phyloP scores from a whole-genome alignment of 2,888 invertebrate genomes.

The Eueremaeus valkanovi region DNA sequence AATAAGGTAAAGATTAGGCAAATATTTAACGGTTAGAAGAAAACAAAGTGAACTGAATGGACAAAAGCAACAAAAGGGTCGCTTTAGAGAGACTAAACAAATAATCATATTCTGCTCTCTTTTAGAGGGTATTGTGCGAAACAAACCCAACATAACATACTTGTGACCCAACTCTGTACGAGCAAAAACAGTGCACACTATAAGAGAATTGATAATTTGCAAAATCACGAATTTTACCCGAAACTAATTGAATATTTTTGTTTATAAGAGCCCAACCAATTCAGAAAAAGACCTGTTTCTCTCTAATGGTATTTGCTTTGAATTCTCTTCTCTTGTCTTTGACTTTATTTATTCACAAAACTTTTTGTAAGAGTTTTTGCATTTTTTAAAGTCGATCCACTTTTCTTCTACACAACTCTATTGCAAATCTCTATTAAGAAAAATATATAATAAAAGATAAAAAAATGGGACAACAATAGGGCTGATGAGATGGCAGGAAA shows the following conservation, averaged over 20 bases:
- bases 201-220: conserved; percentile 23
- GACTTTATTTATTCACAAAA: conserved; percentile 3
- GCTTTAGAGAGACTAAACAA: conserved; percentile 12
- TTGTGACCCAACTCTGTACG: background rate
- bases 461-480: conserved; percentile 33
- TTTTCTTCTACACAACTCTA: background rate
- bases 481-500: conserved; percentile 29
- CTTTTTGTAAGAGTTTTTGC: background rate
- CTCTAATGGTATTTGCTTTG: background rate
- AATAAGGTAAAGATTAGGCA: conserved; percentile 8
- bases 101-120: conserved; percentile 6
- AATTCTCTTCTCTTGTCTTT: background rate
- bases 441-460: background rate
- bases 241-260: conserved; percentile 25
- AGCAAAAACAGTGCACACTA: background rate
- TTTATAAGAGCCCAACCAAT: background rate
- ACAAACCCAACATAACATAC: conserved; percentile 12
- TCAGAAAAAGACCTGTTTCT: conserved; percentile 27
- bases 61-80: conserved; percentile 1
- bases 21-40: background rate
- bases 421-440: background rate
- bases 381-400: conserved; percentile 10
- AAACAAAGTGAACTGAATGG: background rate
- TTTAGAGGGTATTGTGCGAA: background rate
- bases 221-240: conserved; percentile 30